Conservation (phyloP, 2,888 invertebrate genomes). For the Rutpela maculata region DNA sequence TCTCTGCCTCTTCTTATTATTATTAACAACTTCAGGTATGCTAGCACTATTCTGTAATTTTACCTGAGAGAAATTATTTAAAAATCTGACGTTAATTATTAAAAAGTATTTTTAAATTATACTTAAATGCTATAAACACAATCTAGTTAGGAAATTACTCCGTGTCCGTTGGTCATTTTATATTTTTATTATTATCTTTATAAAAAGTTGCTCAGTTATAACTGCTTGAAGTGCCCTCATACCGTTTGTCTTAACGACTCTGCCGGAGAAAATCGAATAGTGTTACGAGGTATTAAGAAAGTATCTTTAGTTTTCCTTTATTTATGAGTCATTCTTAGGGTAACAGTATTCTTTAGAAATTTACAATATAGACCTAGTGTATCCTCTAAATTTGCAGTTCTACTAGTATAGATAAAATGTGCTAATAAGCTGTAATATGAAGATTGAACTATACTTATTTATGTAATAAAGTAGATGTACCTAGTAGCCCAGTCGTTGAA, state of each 20-base stretch:
- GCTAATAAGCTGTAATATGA: too few relatives aligned
- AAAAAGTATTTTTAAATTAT: conserved; percentile 34
- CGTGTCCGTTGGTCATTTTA: conserved; percentile 17
- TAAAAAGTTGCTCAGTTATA: conserved; percentile 32
- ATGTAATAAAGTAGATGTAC: too few relatives aligned
- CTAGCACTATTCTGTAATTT: conserved; percentile 30
- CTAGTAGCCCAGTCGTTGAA: too few relatives aligned
- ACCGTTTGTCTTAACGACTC: not conserved
- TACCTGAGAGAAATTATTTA: conserved; percentile 37
- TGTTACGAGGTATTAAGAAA: not conserved
- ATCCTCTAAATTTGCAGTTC: too few relatives aligned
- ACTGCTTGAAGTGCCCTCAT: conserved; percentile 9
- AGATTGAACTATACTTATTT: too few relatives aligned
- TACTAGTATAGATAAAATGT: too few relatives aligned
- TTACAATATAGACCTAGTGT: too few relatives aligned
- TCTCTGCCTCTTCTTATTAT: conserved; percentile 31
- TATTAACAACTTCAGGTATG: conserved; percentile 39
- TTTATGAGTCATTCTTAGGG: too few relatives aligned
- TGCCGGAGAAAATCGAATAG: not conserved
- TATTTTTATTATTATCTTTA: conserved; percentile 18
- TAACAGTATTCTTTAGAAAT: too few relatives aligned
- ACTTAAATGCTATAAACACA: conserved; percentile 25
- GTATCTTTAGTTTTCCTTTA: too few relatives aligned
- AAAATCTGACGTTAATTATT: conserved; percentile 36
- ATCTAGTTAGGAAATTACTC: conserved; percentile 26